A percentile compares a stretch with the other conserved stretches of the same genome.
Evolutionary conservation across 2,113 vertebrate genomes (phyloP).

Genomic region (Pipra filicauda): DNA sequence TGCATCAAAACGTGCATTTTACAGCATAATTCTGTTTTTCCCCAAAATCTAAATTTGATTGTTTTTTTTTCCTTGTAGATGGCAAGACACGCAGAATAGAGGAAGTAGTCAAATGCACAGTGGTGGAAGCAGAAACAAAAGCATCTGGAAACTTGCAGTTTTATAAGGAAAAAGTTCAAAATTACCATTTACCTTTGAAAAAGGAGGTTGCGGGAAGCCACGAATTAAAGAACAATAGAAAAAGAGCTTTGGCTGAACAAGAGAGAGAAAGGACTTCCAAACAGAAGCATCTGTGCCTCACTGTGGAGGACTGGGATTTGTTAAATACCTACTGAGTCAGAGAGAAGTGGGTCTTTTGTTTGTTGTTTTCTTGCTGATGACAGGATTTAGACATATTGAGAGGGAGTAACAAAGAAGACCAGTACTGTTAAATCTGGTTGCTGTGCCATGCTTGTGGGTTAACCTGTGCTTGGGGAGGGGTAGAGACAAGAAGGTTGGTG

Average conservation of each 20-base stretch:
- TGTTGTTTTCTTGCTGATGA: slow-evolving; percentile 47
- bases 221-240: slow-evolving; percentile 66
- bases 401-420: slow-evolving; percentile 32
- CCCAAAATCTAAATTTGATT: neutral
- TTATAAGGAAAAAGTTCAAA: slow-evolving; percentile 72
- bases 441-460: slow-evolving; percentile 41
- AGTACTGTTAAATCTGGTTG: slow-evolving; percentile 39
- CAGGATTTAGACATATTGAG: neutral
- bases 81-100: slow-evolving; percentile 77
- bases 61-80: slow-evolving; percentile 70
- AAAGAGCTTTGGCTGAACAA: slow-evolving; percentile 72
- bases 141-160: slow-evolving; percentile 81
- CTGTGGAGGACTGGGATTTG: slow-evolving; percentile 85
- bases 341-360: slow-evolving; percentile 32
- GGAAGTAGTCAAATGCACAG: slow-evolving; percentile 43
- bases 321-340: slow-evolving; percentile 87
- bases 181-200: slow-evolving; percentile 52
- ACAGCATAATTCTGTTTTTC: neutral
- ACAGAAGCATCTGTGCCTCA: slow-evolving; percentile 74
- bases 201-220: neutral
- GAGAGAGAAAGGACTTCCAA: slow-evolving; percentile 71
- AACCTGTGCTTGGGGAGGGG: slow-evolving; percentile 47
- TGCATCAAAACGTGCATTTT: neutral
- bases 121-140: slow-evolving; percentile 44
- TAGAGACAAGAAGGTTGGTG: neutral